phyloP scores from a whole-genome alignment of 2,888 invertebrate genomes.

The Malthinus seriepunctatus region DNA sequence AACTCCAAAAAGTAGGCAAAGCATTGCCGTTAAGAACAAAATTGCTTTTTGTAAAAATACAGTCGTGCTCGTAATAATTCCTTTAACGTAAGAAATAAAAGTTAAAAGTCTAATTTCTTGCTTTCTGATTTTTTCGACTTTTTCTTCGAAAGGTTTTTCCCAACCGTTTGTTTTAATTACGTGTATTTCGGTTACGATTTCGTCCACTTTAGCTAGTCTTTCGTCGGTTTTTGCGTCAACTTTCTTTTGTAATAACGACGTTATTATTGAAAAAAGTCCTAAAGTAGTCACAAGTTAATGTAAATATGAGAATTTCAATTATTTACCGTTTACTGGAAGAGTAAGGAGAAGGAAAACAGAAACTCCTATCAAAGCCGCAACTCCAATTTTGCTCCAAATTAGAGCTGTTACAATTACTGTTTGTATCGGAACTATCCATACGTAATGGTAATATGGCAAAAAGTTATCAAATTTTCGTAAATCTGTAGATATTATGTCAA shows the following conservation, averaged over 20 bases:
- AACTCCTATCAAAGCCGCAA: slow-evolving; percentile 64
- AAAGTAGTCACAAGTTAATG: background rate
- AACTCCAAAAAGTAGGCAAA: slow-evolving; percentile 71
- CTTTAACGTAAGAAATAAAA: slow-evolving; percentile 63
- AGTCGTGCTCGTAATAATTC: slow-evolving; percentile 70
- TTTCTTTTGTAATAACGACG: slow-evolving; percentile 45
- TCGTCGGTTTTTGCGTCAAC: slow-evolving; percentile 61
- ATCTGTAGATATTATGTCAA: slow-evolving; percentile 84
- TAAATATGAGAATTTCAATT: background rate
- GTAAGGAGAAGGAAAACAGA: slow-evolving; percentile 58
- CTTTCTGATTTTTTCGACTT: slow-evolving; percentile 25
- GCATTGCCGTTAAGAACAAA: slow-evolving; percentile 74
- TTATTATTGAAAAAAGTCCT: slow-evolving; percentile 34
- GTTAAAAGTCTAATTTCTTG: slow-evolving; percentile 37
- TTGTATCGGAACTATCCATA: slow-evolving; percentile 81
- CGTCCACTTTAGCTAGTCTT: slow-evolving; percentile 69
- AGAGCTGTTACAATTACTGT: slow-evolving; percentile 64
- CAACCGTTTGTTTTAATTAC: slow-evolving; percentile 78
- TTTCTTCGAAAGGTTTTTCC: slow-evolving; percentile 65
- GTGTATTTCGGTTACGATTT: slow-evolving; percentile 69
- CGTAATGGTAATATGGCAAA: slow-evolving; percentile 68
- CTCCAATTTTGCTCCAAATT: slow-evolving; percentile 59
- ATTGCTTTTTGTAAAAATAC: slow-evolving; percentile 83
- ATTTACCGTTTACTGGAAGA: slow-evolving; percentile 56
- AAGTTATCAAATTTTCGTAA: slow-evolving; percentile 78